Conservation (phyloP, 2,888 invertebrate species). For the Norana najaformis region DNA sequence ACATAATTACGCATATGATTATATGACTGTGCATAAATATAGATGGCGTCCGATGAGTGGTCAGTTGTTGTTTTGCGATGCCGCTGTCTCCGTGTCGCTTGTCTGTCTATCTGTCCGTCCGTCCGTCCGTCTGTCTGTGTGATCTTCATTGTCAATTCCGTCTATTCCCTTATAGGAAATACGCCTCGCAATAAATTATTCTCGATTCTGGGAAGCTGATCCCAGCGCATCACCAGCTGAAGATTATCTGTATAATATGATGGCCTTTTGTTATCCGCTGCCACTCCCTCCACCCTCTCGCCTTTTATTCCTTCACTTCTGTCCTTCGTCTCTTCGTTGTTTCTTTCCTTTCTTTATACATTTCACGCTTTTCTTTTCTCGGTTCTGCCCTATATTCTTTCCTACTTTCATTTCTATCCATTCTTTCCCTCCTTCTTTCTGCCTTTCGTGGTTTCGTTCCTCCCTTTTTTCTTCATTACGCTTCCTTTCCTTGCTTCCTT, state of each 20-base stretch:
- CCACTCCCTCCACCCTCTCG: neutral
- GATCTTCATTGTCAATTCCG: constrained; percentile 14
- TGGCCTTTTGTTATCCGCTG: neutral
- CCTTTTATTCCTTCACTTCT: neutral
- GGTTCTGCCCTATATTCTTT: neutral
- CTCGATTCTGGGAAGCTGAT: constrained; percentile 14
- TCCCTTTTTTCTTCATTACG: neutral
- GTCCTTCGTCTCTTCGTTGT: neutral
- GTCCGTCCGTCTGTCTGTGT: neutral
- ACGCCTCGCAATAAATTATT: constrained; percentile 24
- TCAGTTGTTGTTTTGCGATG: neutral
- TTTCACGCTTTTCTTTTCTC: neutral
- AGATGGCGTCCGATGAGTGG: constrained; percentile 13
- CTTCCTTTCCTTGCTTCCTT: neutral
- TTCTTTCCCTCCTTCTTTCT: neutral
- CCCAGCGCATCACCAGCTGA: neutral
- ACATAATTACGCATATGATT: constrained; percentile 13
- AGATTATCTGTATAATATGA: constrained; percentile 20
- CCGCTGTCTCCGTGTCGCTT: neutral
- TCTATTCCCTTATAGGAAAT: constrained; percentile 25
- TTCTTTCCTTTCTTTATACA: neutral
- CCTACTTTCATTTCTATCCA: neutral
- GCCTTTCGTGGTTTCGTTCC: neutral
- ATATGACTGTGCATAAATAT: constrained; percentile 13
- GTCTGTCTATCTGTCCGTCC: neutral